Conservation (phyloP, 2,888 invertebrate species). For the Ennomos erosarius region DNA sequence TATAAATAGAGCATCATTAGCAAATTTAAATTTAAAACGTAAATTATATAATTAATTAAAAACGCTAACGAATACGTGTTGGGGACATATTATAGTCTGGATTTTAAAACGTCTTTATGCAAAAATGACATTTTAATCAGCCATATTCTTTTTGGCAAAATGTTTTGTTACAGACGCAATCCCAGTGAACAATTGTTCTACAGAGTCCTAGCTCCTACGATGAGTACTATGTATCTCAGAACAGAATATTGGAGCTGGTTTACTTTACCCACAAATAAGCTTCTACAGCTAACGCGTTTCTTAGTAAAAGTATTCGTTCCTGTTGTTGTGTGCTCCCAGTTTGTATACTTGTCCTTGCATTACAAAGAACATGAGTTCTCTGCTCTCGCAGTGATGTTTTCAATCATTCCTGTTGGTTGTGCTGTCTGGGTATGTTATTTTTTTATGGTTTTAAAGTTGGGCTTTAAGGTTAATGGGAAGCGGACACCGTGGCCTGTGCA, state of each 20-base stretch:
- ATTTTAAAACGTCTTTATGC: too few relatives aligned
- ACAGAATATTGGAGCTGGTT: constrained; percentile 10
- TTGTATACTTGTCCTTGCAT: background rate
- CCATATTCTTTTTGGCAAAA: too few relatives aligned
- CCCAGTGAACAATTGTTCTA: constrained; percentile 12
- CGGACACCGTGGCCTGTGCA: too few relatives aligned
- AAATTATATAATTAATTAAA: too few relatives aligned
- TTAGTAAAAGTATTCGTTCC: background rate
- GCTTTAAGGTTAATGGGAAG: too few relatives aligned
- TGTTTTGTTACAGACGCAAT: constrained; percentile 5
- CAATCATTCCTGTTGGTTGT: constrained; percentile 3
- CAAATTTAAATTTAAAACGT: too few relatives aligned
- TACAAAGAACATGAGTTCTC: constrained; percentile 4
- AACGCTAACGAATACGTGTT: too few relatives aligned
- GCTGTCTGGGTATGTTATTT: background rate
- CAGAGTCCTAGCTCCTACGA: background rate
- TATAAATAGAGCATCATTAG: too few relatives aligned
- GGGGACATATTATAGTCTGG: too few relatives aligned
- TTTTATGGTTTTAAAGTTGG: too few relatives aligned
- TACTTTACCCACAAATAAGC: background rate
- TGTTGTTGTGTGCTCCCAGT: background rate
- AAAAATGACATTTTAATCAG: too few relatives aligned
- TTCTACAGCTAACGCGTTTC: background rate
- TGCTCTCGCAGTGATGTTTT: background rate
- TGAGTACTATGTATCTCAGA: background rate